Percentiles rank a stretch among this genome's conserved stretches.
Conservation (phyloP, 1,140 invertebrate genomes). For the Caenorhabditis tropicalis region DNA sequence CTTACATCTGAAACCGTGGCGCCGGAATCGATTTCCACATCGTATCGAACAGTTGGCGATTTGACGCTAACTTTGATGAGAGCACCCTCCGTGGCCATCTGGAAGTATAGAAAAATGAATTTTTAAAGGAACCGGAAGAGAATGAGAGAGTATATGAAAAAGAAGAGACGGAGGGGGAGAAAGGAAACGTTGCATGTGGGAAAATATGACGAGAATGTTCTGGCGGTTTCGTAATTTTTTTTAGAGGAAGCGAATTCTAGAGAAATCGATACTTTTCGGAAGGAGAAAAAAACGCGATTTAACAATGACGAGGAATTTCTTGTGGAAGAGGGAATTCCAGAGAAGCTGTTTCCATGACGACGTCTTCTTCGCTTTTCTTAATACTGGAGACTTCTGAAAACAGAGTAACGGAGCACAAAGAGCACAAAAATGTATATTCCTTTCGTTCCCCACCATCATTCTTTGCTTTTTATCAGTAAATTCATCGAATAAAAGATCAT, state of each 20-base stretch:
- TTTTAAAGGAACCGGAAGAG: background rate
- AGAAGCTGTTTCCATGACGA: background rate
- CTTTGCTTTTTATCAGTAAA: background rate
- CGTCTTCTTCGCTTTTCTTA: background rate
- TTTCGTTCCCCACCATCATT: background rate
- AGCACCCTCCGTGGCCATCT: background rate
- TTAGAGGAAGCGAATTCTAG: background rate
- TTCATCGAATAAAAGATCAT: background rate
- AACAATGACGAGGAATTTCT: no score
- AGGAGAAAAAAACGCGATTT: no score
- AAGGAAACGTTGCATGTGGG: slow-evolving; percentile 11
- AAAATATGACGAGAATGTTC: background rate
- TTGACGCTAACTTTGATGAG: slow-evolving; percentile 46
- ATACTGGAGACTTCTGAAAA: no score
- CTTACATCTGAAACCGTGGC: slow-evolving; percentile 62
- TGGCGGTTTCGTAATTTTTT: background rate
- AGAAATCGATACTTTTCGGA: no score
- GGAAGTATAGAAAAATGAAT: background rate
- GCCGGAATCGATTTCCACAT: slow-evolving; percentile 43
- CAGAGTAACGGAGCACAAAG: no score
- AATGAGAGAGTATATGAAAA: background rate
- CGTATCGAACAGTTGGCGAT: slow-evolving; percentile 40
- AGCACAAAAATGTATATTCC: no score
- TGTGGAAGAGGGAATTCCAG: no score
- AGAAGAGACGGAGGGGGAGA: background rate